phyloP scores from a whole-genome alignment of 1,140 invertebrate species.

The Pinna nobilis region DNA sequence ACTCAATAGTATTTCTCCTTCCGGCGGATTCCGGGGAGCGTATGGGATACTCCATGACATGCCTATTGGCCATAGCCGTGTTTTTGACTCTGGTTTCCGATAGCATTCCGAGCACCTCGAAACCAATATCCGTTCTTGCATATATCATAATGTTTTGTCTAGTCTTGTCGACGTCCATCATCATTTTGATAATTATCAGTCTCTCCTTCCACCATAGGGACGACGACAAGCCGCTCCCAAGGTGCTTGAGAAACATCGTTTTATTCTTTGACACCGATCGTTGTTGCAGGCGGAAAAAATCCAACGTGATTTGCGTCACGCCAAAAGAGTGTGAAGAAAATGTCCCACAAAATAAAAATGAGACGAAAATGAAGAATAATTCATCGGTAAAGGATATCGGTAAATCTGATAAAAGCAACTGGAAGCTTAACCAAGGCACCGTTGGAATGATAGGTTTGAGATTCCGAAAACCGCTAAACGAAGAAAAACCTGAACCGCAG shows the following conservation, averaged over 20 bases:
- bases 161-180: conserved; percentile 15
- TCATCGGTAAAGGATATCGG: too few species aligned
- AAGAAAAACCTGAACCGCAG: too few species aligned
- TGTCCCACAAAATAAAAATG: too few species aligned
- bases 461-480: too few species aligned
- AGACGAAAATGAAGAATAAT: too few species aligned
- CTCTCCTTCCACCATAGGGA: conserved; percentile 9
- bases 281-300: too few species aligned
- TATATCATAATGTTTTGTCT: conserved; percentile 24
- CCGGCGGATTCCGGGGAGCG: conserved; percentile 40
- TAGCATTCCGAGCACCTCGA: conserved; percentile 32
- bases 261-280: too few species aligned
- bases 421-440: too few species aligned
- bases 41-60: conserved; percentile 34
- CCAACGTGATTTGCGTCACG: too few species aligned
- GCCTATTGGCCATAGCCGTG: conserved; percentile 30
- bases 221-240: conserved; percentile 3
- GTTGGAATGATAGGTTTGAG: too few species aligned
- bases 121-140: conserved; percentile 32
- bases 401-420: too few species aligned
- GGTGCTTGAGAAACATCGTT: background rate
- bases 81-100: conserved; percentile 35
- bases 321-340: too few species aligned
- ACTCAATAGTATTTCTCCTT: conserved; percentile 37
- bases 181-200: conserved; percentile 20